phyloP scores from a whole-genome alignment of 2,797 vertebrate genomes.

The Sebastes diaconus region DNA sequence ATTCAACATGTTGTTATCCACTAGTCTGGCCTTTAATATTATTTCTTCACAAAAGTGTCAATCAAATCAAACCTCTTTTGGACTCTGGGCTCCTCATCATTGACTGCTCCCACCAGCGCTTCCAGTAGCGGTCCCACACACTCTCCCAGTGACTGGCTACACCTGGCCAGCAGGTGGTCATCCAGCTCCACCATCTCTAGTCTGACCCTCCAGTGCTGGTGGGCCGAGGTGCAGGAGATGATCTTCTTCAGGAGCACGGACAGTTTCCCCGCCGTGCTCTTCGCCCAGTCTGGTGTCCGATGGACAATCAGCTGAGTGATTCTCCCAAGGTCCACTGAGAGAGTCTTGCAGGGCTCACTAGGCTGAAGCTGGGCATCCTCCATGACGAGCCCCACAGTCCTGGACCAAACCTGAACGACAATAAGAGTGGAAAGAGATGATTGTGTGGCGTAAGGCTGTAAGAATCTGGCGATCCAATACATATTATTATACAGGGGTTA shows the following conservation, averaged over 20 bases:
- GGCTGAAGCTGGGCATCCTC: constrained; percentile 86
- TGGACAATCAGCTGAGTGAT: constrained; percentile 84
- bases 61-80: constrained; percentile 72
- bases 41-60: neutral
- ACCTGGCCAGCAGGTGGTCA: constrained; percentile 82
- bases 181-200: constrained; percentile 86
- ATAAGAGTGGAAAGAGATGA: neutral
- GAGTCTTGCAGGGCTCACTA: constrained; percentile 34
- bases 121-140: constrained; percentile 86
- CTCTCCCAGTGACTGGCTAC: constrained; percentile 82
- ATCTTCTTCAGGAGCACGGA: constrained; percentile 86
- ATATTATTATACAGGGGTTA: neutral
- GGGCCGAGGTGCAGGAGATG: constrained; percentile 83
- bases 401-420: constrained; percentile 81
- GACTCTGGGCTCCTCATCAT: constrained; percentile 86
- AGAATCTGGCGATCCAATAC: neutral
- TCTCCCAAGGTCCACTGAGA: constrained; percentile 65
- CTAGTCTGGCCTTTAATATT: neutral
- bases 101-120: constrained; percentile 88
- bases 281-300: constrained; percentile 86
- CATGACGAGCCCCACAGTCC: constrained; percentile 85
- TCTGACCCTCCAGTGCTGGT: constrained; percentile 93
- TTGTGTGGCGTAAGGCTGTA: neutral
- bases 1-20: neutral
- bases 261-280: constrained; percentile 84